Percentiles rank a stretch among this genome's conserved stretches.
phyloP scores from a whole-genome alignment of 2,113 vertebrate genomes.

The Anser brachyrhynchus region DNA sequence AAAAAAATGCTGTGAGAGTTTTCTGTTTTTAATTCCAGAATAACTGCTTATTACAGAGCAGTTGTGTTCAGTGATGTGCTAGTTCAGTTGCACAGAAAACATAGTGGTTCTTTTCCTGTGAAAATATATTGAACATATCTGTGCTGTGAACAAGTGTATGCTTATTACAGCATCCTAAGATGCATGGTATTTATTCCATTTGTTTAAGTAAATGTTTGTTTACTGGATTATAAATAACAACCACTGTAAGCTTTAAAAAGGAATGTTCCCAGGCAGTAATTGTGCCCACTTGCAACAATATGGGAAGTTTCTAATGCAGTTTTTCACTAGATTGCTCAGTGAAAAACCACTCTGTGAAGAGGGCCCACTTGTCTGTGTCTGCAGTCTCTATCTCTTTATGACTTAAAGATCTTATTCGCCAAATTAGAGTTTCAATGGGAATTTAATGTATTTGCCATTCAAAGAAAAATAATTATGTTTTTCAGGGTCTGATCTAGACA shows the following conservation, averaged over 20 bases:
- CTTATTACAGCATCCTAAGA: neutral
- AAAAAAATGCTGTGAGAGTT: neutral
- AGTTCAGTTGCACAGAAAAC: neutral
- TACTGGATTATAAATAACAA: neutral
- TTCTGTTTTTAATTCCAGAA: neutral
- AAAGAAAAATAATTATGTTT: neutral
- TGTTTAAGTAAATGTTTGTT: neutral
- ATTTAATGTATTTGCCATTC: neutral
- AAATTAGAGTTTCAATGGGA: neutral
- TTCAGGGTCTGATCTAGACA: neutral
- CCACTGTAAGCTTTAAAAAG: neutral
- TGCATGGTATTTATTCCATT: neutral
- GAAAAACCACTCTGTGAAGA: neutral
- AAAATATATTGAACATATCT: neutral
- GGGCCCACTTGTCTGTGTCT: neutral
- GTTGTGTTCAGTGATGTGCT: neutral
- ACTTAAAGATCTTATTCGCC: neutral
- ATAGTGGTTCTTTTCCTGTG: neutral
- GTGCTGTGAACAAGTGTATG: neutral
- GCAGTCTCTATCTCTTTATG: neutral
- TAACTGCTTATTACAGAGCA: neutral
- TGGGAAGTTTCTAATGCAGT: neutral
- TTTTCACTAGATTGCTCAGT: neutral
- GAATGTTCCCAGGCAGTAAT: neutral
- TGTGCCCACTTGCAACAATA: neutral